Base-by-base conservation (phyloP, 2,888 invertebrate species). In the Anodontia alba region DNA sequence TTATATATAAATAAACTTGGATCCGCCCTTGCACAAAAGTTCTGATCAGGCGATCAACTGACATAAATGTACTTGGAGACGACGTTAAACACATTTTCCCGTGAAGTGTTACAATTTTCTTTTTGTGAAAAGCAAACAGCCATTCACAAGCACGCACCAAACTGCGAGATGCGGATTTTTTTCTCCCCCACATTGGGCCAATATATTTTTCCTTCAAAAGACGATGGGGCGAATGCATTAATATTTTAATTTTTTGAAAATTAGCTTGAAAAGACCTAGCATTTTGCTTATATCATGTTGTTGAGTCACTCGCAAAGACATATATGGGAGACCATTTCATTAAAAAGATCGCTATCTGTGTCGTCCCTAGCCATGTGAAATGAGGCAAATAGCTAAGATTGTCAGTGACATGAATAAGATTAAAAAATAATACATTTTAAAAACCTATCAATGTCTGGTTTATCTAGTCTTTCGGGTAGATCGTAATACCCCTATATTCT, bases 241-340 rank as follows among this genome's bases (percentile, higher is more conserved):
- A 62, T 62, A 62, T 62, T 62, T 23, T 10, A 62, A 57, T n/a
- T 62, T 62, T 62, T 62, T 62, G 62, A 62, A 62, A 62, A 62
- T 62, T 62, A 23, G 23, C 62, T 33, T 62, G 31, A 62, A 62
- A 62, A 62, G 62, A 20, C 62, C 20, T 10, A 7, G 23, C 10
- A 17, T 62, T 62, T 62, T 62, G 62, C 62, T 62, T 62, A 62
- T 62, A 62, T 62, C 62, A 62, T 62, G 31, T 20, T 62, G 31
- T 3, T 62, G 62, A 62, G 62, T 62, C 62, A 62, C 33, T 46
- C 3, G 15, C 42, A 42, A 42, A 42, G 8, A 42, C 8, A 7
- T 42, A 42, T 42, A 42, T 42, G 8, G 42, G 42, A 42, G 42
- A 42, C 42, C 8, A 42, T 10, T 42, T 46, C 17, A 38, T 5